Percentiles rank a stretch among this genome's conserved stretches.
These are phyloP conservation scores for Folsomia manolachei DNA, from an alignment of 2,888 invertebrate species.

Conservation along the genomic window DNA sequence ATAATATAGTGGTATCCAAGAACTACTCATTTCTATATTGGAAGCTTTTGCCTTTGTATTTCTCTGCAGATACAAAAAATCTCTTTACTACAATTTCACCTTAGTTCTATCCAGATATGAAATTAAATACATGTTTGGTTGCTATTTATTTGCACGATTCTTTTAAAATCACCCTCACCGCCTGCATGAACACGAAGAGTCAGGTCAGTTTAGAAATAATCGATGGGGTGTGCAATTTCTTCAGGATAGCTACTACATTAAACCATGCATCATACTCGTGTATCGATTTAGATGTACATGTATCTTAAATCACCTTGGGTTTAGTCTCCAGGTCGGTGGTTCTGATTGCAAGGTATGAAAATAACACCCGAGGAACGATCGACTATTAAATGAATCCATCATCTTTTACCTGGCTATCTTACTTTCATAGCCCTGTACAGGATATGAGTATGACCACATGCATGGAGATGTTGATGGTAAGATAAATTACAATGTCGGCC, in stretches of 20 bases:
- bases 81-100: too few species aligned
- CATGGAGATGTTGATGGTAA: not conserved
- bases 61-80: too few species aligned
- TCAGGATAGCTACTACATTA: not conserved
- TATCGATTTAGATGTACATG: too few species aligned
- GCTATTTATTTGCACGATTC: too few species aligned
- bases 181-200: not conserved
- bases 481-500: slow-evolving; percentile 8
- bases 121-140: too few species aligned
- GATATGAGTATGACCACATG: not conserved
- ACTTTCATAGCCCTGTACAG: not conserved
- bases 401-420: not conserved
- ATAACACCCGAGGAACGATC: not conserved
- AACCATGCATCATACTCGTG: too few species aligned
- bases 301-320: too few species aligned
- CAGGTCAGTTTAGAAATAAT: not conserved
- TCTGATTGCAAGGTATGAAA: not conserved
- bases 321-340: too few species aligned
- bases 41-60: too few species aligned
- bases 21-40: too few species aligned
- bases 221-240: not conserved
- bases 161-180: not conserved
- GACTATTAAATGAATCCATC: slow-evolving; percentile 9
- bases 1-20: not conserved
- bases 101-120: too few species aligned